Conservation (phyloP, 2,888 invertebrate genomes). For the Pterostichus madidus region DNA sequence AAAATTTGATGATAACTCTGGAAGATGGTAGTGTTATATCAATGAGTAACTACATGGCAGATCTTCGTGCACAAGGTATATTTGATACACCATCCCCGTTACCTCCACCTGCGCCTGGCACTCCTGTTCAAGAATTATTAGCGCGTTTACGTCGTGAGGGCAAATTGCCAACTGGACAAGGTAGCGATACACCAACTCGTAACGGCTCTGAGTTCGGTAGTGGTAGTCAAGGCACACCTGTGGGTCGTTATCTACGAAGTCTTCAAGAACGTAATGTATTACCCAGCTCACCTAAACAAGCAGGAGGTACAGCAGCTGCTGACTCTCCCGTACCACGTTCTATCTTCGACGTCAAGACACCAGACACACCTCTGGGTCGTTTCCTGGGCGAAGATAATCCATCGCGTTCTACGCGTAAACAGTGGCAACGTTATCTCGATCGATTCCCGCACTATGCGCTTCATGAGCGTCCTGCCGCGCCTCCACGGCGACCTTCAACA, state of each 20-base stretch:
- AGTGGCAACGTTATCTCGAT: constrained; percentile 78
- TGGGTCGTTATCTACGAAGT: constrained; percentile 59
- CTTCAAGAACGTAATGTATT: constrained; percentile 68
- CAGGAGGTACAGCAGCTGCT: not conserved
- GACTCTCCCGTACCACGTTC: constrained; percentile 75
- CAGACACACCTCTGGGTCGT: constrained; percentile 80
- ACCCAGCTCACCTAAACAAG: constrained; percentile 70
- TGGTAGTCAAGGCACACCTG: constrained; percentile 67
- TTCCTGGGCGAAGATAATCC: constrained; percentile 77
- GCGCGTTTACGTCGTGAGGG: constrained; percentile 19
- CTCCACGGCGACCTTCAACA: constrained; percentile 71
- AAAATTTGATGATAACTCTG: constrained; percentile 10
- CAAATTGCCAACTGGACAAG: constrained; percentile 25
- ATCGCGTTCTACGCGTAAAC: constrained; percentile 78
- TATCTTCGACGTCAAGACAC: constrained; percentile 78
- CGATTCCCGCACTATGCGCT: constrained; percentile 76
- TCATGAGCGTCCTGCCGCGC: constrained; percentile 68
- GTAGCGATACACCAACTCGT: not conserved
- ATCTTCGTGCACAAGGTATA: constrained; percentile 69
- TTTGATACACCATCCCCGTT: constrained; percentile 57
- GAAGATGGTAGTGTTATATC: constrained; percentile 41
- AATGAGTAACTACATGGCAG: constrained; percentile 74
- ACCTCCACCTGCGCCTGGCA: not conserved
- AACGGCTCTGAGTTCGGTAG: not conserved
- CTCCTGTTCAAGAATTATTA: constrained; percentile 36